Conservation (phyloP, 2,888 invertebrate genomes). For the Hyalella azteca region DNA sequence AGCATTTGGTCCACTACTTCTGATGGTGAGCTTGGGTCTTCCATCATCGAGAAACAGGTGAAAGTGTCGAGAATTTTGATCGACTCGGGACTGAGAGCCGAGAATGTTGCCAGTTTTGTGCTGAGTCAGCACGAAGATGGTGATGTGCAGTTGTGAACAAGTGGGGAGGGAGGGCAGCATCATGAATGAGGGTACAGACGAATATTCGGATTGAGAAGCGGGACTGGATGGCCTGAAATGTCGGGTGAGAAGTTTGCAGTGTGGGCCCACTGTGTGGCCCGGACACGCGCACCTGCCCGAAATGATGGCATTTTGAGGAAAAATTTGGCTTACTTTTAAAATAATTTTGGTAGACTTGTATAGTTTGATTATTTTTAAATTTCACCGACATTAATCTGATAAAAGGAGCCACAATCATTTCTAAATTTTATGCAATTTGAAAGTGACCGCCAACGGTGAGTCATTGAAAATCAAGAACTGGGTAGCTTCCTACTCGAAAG, state of each 20-base stretch:
- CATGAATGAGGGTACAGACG: constrained; percentile 70
- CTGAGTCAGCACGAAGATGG: constrained; percentile 78
- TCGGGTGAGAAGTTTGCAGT: constrained; percentile 68
- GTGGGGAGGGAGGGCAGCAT: constrained; percentile 87
- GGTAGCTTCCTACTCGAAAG: no score
- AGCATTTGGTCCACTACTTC: constrained; percentile 84
- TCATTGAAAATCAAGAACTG: no score
- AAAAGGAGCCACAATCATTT: no score
- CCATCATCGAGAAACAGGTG: constrained; percentile 72
- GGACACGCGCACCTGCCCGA: constrained; percentile 79
- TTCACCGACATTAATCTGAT: no score
- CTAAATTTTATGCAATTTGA: no score
- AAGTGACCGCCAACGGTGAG: no score
- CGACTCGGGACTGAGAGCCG: background rate
- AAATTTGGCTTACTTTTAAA: no score
- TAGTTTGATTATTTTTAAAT: no score
- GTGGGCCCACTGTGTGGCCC: constrained; percentile 79
- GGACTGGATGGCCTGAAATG: constrained; percentile 20
- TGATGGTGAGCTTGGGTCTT: constrained; percentile 80
- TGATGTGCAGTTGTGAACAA: constrained; percentile 82
- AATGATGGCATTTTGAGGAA: no score
- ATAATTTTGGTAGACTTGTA: no score
- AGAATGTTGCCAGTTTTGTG: constrained; percentile 2
- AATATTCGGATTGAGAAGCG: background rate
- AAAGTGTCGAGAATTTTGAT: background rate